Base-by-base conservation (phyloP, 1,140 invertebrate species). In the Thrips palmi region DNA sequence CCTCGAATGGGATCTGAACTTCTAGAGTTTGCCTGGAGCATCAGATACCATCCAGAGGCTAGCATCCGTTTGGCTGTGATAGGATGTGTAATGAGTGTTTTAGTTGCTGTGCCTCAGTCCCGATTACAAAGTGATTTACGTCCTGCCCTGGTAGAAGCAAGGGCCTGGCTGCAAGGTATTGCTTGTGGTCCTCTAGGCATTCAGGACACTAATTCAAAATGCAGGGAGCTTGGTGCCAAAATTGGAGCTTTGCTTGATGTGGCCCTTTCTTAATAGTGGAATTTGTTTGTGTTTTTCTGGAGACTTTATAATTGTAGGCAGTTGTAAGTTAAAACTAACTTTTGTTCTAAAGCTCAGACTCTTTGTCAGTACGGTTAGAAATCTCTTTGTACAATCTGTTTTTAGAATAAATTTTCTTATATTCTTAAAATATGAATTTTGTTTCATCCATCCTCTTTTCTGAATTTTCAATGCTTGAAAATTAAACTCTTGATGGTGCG, bases 1-100 rank as follows among this genome's bases (percentile, higher is more conserved):
- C 49, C 64, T 0, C 62, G 65, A 42, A 81, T 85, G 61, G 70
- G 67, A 1, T 65, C 62, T 34, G 79, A 82, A 48, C 54, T 81
- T 2, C 51, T 77, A 3, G 71, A 75, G 42, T 58, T 83, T 19
- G 59, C 68, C 17, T 67, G 73, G 57, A 67, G 65, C 34, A 52
- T 84, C 32, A 58, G 70, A 23, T 76, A 70, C 48, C 73, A 77
- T 35, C 52, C 63, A 0, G 71, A 82, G 36, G 58, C 70, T 0
- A 69, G 68, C 41, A 65, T 86, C 1, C 62, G 77, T 41, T 51
- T 65, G 3, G 67, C 63, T 5, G 65, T 74, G 0, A 59, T 82
- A 4, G 61, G 70, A 24, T 62, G 76, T 30, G 51, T 81, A 1
- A 72, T 68, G 1, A 60, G 75, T 0, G 68, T 73, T 0, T 42